These are phyloP conservation scores for Planococcus citri DNA, from an alignment of 1,140 invertebrate species.

Conservation along the genomic window DNA sequence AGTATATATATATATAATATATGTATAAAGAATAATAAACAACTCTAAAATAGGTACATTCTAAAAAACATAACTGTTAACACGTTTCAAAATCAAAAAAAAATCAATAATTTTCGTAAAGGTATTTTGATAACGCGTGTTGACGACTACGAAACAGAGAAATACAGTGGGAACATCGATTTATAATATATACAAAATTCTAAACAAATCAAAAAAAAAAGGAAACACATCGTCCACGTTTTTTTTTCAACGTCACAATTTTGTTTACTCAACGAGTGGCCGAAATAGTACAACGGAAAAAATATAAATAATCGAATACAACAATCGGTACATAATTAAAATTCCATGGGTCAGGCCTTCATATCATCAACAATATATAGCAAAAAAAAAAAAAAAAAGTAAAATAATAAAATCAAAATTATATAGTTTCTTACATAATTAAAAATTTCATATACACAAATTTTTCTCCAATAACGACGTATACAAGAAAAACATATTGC, in stretches of 20 bases:
- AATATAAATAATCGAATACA: neutral
- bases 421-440: neutral
- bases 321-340: neutral
- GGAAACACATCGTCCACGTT: too few relatives aligned
- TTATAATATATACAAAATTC: neutral
- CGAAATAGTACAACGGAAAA: neutral
- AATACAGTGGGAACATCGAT: neutral
- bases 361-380: slow-evolving; percentile 13
- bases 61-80: neutral
- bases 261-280: too few relatives aligned
- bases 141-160: neutral
- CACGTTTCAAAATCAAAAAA: neutral
- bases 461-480: neutral
- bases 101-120: neutral
- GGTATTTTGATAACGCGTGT: neutral
- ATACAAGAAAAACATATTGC: neutral
- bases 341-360: slow-evolving; percentile 15
- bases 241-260: neutral
- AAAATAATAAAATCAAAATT: too few relatives aligned
- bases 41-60: slow-evolving; percentile 8
- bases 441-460: neutral
- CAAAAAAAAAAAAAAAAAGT: neutral
- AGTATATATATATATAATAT: too few relatives aligned
- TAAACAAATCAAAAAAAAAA: neutral
- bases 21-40: neutral